These are phyloP conservation scores for Taxidea taxus DNA, from an alignment of 2,113 vertebrate species.

Conservation along the genomic window DNA sequence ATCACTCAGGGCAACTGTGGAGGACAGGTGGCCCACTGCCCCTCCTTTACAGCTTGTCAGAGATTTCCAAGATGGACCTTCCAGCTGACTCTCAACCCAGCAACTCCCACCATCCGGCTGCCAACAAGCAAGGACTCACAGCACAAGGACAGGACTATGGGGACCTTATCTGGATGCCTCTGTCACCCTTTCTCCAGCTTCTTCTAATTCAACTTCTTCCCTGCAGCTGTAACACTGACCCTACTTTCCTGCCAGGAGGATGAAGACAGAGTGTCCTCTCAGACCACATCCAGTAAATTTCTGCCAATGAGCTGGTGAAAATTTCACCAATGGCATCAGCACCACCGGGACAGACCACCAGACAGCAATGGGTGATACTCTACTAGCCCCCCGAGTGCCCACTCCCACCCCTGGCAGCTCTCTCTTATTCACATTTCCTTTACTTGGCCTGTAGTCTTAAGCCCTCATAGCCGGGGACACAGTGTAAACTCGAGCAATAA, in stretches of 20 bases:
- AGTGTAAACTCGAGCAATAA: not conserved
- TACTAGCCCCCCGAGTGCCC: not conserved
- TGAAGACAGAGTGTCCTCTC: not conserved
- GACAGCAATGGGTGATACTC: not conserved
- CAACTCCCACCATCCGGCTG: not conserved
- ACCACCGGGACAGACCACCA: not conserved
- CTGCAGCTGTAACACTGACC: conserved; percentile 59
- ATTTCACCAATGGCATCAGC: not conserved
- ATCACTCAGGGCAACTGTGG: not conserved
- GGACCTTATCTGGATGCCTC: not conserved
- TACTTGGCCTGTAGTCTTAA: not conserved
- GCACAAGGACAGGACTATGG: not conserved
- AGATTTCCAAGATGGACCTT: not conserved
- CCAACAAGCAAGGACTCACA: not conserved
- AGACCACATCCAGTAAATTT: conserved; percentile 37
- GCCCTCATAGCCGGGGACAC: not conserved
- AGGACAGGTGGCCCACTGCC: not conserved
- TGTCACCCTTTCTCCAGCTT: not conserved
- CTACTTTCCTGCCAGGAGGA: conserved; percentile 22
- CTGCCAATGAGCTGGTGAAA: conserved; percentile 35
- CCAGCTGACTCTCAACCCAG: not conserved
- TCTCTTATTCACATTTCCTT: not conserved
- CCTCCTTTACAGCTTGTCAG: not conserved
- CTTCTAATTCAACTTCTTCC: conserved; percentile 43
- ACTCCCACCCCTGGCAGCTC: not conserved